A percentile compares a stretch with the other conserved stretches of the same genome.
phyloP scores from a whole-genome alignment of 2,888 invertebrate species.

The Ectobius pallidus region DNA sequence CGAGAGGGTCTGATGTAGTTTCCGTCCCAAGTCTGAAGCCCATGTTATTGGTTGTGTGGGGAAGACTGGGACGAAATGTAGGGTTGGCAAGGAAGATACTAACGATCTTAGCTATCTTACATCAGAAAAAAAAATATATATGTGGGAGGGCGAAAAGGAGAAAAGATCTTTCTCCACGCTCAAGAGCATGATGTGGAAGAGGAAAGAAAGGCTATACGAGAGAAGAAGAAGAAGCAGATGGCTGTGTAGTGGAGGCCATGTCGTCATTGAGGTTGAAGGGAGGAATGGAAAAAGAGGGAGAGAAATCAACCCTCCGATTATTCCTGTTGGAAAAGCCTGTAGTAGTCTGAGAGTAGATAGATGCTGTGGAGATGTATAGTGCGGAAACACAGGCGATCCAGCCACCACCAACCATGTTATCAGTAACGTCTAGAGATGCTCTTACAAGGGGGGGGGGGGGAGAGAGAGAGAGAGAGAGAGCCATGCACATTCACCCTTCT shows the following conservation, averaged over 20 bases:
- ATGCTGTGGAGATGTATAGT: conserved; percentile 2
- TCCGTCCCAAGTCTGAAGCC: no score
- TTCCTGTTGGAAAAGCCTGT: conserved; percentile 32
- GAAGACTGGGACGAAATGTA: no score
- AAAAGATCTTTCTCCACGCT: background rate
- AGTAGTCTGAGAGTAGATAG: conserved; percentile 27
- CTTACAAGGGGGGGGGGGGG: background rate
- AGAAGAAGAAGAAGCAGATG: background rate
- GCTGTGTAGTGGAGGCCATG: background rate
- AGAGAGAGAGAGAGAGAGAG: no score
- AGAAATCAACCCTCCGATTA: conserved; percentile 32
- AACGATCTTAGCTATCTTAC: conserved; percentile 17
- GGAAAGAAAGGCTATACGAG: conserved; percentile 3
- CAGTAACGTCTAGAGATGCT: background rate
- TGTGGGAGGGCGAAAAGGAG: no score
- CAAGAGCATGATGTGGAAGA: background rate
- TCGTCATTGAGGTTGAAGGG: background rate
- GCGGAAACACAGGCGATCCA: conserved; percentile 13
- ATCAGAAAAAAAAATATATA: background rate
- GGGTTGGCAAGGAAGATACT: background rate
- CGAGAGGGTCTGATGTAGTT: no score
- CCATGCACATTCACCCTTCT: no score
- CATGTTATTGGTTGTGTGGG: no score
- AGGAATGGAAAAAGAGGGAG: background rate
- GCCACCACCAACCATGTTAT: background rate